phyloP scores from a whole-genome alignment of 2,888 invertebrate genomes.

The Dryomyza anilis region DNA sequence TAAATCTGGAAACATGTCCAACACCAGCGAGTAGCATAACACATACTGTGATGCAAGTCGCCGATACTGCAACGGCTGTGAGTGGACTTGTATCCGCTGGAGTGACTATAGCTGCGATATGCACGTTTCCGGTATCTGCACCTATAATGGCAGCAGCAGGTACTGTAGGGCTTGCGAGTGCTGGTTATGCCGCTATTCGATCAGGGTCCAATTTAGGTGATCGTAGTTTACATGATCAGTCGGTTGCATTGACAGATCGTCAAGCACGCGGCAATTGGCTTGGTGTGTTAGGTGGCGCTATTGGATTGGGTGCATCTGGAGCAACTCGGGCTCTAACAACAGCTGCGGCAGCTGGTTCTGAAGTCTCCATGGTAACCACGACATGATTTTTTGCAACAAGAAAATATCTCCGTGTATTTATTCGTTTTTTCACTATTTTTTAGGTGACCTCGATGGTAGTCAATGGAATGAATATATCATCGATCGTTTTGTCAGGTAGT shows the following conservation, averaged over 20 bases:
- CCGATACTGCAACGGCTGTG: neutral
- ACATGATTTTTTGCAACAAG: too few relatives aligned
- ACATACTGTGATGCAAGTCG: neutral
- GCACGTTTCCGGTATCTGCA: neutral
- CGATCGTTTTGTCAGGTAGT: constrained; percentile 49
- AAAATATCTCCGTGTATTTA: neutral
- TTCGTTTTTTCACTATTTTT: neutral
- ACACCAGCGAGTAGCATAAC: constrained; percentile 41
- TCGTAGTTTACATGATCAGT: constrained; percentile 31
- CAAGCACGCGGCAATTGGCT: constrained; percentile 50
- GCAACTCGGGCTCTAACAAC: constrained; percentile 42
- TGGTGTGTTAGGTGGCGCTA: constrained; percentile 42
- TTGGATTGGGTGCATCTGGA: constrained; percentile 44
- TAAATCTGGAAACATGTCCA: constrained; percentile 40
- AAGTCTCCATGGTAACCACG: constrained; percentile 47
- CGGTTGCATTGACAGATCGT: constrained; percentile 36
- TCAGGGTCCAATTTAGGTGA: constrained; percentile 43
- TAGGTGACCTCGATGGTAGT: constrained; percentile 40
- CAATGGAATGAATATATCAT: constrained; percentile 48
- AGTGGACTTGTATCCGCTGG: neutral
- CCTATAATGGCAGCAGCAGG: neutral
- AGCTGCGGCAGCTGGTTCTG: constrained; percentile 41
- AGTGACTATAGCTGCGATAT: neutral
- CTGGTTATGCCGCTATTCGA: constrained; percentile 34
- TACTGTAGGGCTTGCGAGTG: neutral